These are phyloP conservation scores for Crematogaster levior DNA, from an alignment of 2,888 invertebrate genomes.

Conservation along the genomic window DNA sequence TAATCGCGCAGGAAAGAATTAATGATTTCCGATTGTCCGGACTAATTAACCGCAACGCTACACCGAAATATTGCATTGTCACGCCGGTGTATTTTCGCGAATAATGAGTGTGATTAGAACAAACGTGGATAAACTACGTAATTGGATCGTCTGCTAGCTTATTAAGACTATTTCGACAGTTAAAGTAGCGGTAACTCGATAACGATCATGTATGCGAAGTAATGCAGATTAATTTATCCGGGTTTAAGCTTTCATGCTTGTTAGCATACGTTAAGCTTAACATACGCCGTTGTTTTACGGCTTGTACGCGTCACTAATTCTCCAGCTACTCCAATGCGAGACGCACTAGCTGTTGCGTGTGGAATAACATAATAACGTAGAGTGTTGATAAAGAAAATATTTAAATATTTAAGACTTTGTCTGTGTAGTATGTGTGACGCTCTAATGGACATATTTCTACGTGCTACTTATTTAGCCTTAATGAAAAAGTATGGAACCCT, in stretches of 20 bases:
- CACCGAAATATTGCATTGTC: slow-evolving; percentile 22
- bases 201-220: slow-evolving; percentile 30
- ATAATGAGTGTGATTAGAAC: slow-evolving; percentile 39
- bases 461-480: background rate
- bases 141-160: slow-evolving; percentile 19
- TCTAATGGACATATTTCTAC: slow-evolving; percentile 15
- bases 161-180: slow-evolving; percentile 32
- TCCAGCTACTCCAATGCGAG: background rate
- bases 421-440: background rate
- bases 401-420: slow-evolving; percentile 14
- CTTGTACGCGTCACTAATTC: slow-evolving; percentile 8
- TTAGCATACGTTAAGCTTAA: slow-evolving; percentile 32
- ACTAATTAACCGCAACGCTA: slow-evolving; percentile 11
- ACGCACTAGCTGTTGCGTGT: background rate
- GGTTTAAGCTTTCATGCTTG: slow-evolving; percentile 27
- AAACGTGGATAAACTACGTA: slow-evolving; percentile 32
- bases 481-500: slow-evolving; percentile 3
- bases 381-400: slow-evolving; percentile 23
- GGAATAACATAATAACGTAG: background rate
- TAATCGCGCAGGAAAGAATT: background rate
- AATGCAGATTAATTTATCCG: slow-evolving; percentile 45
- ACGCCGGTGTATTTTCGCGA: slow-evolving; percentile 9
- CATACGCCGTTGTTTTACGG: slow-evolving; percentile 12
- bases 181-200: slow-evolving; percentile 40
- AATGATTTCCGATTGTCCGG: background rate